Evolutionary conservation across 2,797 vertebrate genomes (phyloP).

Genomic region (Austrolebias charrua): DNA sequence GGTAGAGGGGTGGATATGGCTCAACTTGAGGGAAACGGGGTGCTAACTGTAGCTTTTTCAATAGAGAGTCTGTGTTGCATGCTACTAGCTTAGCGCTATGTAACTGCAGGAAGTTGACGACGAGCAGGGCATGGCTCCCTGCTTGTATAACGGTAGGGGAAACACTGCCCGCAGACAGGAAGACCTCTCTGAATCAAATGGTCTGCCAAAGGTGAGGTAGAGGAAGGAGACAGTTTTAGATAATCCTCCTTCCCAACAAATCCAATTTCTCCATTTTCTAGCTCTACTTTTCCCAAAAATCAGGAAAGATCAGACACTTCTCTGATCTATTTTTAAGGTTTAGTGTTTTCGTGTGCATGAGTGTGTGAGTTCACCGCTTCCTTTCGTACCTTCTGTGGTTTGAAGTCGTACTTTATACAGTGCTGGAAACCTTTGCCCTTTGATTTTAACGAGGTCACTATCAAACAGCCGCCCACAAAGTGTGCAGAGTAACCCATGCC

Average conservation of each 20-base stretch:
- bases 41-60: too few species aligned
- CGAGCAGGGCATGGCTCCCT: too few species aligned
- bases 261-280: slow-evolving; percentile 49
- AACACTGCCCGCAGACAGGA: slow-evolving; percentile 33
- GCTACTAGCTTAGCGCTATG: too few species aligned
- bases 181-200: slow-evolving; percentile 34
- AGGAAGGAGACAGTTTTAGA: slow-evolving; percentile 36
- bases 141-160: too few species aligned
- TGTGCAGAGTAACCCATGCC: slow-evolving; percentile 98
- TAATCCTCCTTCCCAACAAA: slow-evolving; percentile 37
- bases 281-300: slow-evolving; percentile 37
- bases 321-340: slow-evolving; percentile 20
- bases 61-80: too few species aligned
- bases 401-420: slow-evolving; percentile 98
- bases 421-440: slow-evolving; percentile 99
- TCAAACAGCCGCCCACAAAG: slow-evolving; percentile 96
- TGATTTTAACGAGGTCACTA: slow-evolving; percentile 96
- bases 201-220: slow-evolving; percentile 18
- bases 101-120: too few species aligned
- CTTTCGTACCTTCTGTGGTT: slow-evolving; percentile 92
- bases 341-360: slow-evolving; percentile 14
- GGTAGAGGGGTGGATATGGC: too few species aligned
- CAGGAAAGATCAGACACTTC: slow-evolving; percentile 34
- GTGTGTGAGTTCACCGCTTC: slow-evolving; percentile 4
- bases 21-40: too few species aligned